Evolutionary conservation across 1,140 invertebrate species (phyloP), one percentile per base, ranked within the genome.

Genomic region (Piezodorus guildinii): DNA sequence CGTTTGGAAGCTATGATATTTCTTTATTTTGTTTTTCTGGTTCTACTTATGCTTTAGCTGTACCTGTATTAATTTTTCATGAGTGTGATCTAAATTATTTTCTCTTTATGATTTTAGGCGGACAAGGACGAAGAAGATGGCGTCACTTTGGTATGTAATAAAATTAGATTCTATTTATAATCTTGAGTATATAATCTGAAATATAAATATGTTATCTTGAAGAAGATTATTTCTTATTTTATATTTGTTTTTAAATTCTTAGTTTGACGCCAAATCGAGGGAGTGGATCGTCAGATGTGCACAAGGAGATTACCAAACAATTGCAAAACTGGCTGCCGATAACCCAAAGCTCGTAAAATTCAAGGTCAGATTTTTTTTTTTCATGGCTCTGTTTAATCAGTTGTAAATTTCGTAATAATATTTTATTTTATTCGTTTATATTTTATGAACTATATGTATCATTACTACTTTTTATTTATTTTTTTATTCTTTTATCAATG

Each of bases 251-350:
- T 21, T n/a, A 9, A 17, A 16, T 60, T 34, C 51, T 15, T 39
- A 81, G 77, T 73, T 83, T 70, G 82, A 84, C 69, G 87, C 90
- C 68, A 77, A 77, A 69, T 83, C 86, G 64, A 84, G 87, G 69
- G 87, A 90, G 75, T 94, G 91, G 90, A 82, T 92, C 68, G 80
- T 93, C 19, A 82, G 83, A 69, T 85, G 90, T 39, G 84, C 90
- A 27, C 82, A 85, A 71, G 85, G 85, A 49, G 88, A 93, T 72
- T 93, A 92, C 73, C 87, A 90, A 67, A 80, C 84, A 46, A 73
- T 94, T 58, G 83, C 86, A 23, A 90, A 91, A 74, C 77, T 94
- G 72, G 85, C 87, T 51, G 82, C 82, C 54, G 88, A 91, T 70
- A 85, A 90, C 74, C 83, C 88, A 1, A 81, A 86, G 71, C 80